Evolutionary conservation across 2,888 invertebrate genomes (phyloP).

Genomic region (Lottia scabra): DNA sequence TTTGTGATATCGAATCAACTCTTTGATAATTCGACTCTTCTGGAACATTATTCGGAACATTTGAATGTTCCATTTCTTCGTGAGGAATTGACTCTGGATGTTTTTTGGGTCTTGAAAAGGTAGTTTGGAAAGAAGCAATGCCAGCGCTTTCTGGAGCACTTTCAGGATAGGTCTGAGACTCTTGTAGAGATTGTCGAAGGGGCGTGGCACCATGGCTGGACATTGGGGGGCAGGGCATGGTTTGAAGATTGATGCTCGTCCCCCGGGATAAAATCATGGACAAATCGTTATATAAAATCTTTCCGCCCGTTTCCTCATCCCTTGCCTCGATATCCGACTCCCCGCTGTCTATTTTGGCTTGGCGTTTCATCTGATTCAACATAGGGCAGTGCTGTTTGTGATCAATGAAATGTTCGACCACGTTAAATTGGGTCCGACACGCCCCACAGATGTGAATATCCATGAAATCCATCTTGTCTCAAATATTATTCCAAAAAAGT

Average conservation of each 20-base stretch:
- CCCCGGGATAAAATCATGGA: not conserved
- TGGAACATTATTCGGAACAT: too few species aligned
- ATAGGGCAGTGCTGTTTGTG: constrained; percentile 52
- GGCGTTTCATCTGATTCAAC: not conserved
- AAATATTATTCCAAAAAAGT: too few species aligned
- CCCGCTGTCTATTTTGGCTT: not conserved
- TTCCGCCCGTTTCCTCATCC: not conserved
- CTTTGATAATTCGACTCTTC: too few species aligned
- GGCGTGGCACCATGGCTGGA: too few species aligned
- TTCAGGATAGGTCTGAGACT: too few species aligned
- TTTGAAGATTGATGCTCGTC: not conserved
- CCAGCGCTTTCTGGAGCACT: too few species aligned
- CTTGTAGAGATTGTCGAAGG: too few species aligned
- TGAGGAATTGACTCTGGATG: too few species aligned
- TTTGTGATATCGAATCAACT: too few species aligned
- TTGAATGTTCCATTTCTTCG: too few species aligned
- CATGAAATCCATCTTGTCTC: constrained; percentile 15
- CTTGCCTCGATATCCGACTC: not conserved
- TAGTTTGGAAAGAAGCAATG: too few species aligned
- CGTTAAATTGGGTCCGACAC: constrained; percentile 52
- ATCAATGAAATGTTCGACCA: constrained; percentile 47
- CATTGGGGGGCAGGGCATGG: not conserved
- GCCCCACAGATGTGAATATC: constrained; percentile 61
- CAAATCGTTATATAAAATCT: not conserved
- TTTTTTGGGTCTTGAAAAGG: too few species aligned